phyloP scores from a whole-genome alignment of 2,888 invertebrate genomes.

The Pseudococcus viburni region DNA sequence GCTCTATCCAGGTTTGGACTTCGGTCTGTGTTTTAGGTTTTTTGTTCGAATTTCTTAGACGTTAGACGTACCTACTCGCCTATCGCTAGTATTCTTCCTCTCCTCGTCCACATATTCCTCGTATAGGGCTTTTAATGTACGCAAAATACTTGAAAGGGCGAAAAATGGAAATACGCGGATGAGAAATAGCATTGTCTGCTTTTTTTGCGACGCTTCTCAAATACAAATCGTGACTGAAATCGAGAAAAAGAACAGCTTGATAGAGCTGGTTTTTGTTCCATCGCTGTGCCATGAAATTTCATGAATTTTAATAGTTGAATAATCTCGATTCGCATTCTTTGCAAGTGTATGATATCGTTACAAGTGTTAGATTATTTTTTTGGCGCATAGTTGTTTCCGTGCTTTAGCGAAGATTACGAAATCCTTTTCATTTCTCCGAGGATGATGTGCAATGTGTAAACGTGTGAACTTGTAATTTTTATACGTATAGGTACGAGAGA shows the following conservation, averaged over 20 bases:
- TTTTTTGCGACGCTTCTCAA: background rate
- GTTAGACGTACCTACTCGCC: too few species aligned
- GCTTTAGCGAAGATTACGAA: too few species aligned
- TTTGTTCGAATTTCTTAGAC: too few species aligned
- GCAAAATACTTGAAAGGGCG: background rate
- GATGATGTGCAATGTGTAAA: too few species aligned
- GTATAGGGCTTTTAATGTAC: background rate
- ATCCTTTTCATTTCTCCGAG: too few species aligned
- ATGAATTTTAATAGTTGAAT: slow-evolving; percentile 27
- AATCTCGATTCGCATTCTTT: slow-evolving; percentile 10
- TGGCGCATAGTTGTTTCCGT: too few species aligned
- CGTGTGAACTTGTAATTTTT: too few species aligned
- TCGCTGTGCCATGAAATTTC: background rate
- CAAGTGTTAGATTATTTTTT: background rate
- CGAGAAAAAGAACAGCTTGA: background rate
- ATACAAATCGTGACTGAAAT: slow-evolving; percentile 31
- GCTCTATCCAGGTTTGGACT: too few species aligned
- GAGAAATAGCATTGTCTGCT: slow-evolving; percentile 1
- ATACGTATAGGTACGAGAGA: too few species aligned
- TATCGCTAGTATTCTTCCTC: too few species aligned
- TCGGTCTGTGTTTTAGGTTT: too few species aligned
- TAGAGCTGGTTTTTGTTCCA: background rate
- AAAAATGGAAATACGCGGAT: background rate
- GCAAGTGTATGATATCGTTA: background rate
- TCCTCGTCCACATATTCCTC: too few species aligned